Percentiles rank a stretch among this genome's conserved stretches.
Conservation (phyloP, 2,888 invertebrate genomes). For the Magallana nippona region DNA sequence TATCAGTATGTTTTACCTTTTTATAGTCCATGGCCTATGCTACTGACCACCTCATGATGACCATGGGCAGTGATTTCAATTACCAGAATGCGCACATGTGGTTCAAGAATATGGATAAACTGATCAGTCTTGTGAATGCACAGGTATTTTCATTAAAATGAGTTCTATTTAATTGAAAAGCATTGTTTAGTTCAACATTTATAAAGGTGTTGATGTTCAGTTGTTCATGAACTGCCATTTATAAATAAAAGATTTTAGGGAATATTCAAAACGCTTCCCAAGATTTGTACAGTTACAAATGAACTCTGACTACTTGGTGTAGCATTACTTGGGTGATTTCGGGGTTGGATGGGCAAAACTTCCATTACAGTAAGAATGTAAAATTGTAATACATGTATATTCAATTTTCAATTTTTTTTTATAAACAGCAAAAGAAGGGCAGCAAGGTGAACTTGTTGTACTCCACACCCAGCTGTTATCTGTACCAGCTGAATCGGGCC, state of each 20-base stretch:
- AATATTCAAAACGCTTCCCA: no score
- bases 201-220: no score
- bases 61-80: slow-evolving; percentile 95
- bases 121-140: slow-evolving; percentile 87
- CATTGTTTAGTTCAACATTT: no score
- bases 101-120: slow-evolving; percentile 91
- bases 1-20: not conserved
- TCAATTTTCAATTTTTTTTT: not conserved
- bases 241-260: no score
- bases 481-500: slow-evolving; percentile 82
- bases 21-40: slow-evolving; percentile 81
- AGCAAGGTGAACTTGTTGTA: slow-evolving; percentile 85
- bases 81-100: slow-evolving; percentile 90
- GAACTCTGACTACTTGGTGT: no score
- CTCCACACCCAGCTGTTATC: slow-evolving; percentile 83
- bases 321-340: no score
- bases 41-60: slow-evolving; percentile 87
- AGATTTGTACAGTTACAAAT: no score
- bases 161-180: no score
- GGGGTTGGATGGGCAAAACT: no score
- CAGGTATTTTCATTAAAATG: slow-evolving; percentile 72
- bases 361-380: not conserved
- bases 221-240: no score
- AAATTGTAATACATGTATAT: not conserved
- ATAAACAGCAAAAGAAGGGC: slow-evolving; percentile 72